Percentiles rank a stretch among this genome's conserved stretches.
Evolutionary conservation across 2,888 invertebrate species (phyloP).

Genomic region (Eudemis profundana): DNA sequence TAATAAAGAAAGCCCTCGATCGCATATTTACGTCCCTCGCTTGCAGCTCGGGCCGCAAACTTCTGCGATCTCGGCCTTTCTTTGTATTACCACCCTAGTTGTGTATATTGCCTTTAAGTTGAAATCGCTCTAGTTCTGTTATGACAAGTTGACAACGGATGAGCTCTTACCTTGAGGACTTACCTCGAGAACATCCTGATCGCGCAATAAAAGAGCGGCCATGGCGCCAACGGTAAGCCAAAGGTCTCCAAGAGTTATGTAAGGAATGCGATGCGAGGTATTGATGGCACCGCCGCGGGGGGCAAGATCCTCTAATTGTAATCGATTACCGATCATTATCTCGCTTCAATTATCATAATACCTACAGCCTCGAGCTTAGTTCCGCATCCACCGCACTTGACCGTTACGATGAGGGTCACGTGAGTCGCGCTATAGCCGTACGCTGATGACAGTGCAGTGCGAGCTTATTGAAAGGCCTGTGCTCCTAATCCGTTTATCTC

Average conservation of each 20-base stretch:
- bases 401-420: conserved; percentile 46
- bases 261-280: conserved; percentile 42
- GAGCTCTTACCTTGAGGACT: conserved; percentile 10
- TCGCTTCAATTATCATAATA: conserved; percentile 61
- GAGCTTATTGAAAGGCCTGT: conserved; percentile 15
- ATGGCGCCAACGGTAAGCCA: conserved; percentile 26
- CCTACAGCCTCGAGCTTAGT: conserved; percentile 63
- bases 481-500: conserved; percentile 9
- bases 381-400: conserved; percentile 61
- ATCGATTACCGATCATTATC: conserved; percentile 68
- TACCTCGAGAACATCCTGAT: conserved; percentile 24
- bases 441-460: conserved; percentile 11
- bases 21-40: too few relatives aligned
- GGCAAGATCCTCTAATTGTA: conserved; percentile 52
- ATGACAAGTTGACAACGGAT: background rate
- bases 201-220: conserved; percentile 13
- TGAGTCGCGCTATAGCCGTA: conserved; percentile 13
- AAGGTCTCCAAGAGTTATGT: conserved; percentile 29
- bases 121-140: conserved; percentile 8
- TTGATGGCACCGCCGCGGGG: conserved; percentile 46
- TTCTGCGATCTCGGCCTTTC: too few relatives aligned
- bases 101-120: too few relatives aligned
- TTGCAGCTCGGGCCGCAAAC: too few relatives aligned
- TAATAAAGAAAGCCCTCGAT: too few relatives aligned
- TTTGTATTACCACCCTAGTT: too few relatives aligned